Base-by-base conservation (phyloP, 2,888 invertebrate species). In the Heliconius aoede region DNA sequence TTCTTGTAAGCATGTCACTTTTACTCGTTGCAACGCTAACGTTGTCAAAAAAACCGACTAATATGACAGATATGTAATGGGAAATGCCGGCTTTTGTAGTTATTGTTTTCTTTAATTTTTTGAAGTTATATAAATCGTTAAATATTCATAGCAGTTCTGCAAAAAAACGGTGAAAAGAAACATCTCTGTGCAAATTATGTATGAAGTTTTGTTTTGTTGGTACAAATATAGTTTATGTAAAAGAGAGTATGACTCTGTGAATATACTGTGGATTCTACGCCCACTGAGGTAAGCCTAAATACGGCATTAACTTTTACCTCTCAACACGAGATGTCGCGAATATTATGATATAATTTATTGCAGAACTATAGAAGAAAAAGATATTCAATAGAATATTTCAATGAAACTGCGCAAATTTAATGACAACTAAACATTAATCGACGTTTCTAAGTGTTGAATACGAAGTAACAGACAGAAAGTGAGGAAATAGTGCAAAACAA, bases 11-110 rank as follows among this genome's bases (percentile, higher is more conserved):
- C 55, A 71, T 26, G 40, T 74, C 46, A 28, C 65, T 36, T 65
- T 30, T 58, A 36, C 36, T 24, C 24, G 36, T 32, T 46, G 68
- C 60, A 75, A 55, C 55, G 36, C 62, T 62, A 55, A 55, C 36
- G 51, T 51, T 75, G 75, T 71, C 75, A 62, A 67, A n/a, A 32
- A 64, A 64, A 18, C 55, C 28, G 69, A 69, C 75, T 46, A 26
- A 40, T 46, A 46, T 69, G 69, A 75, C 69, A 75, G 69, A 5
- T 21, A 58, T 71, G 58, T 58, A 58, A 58, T 55, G 32, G 58
- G 30, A 58, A 51, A 55, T 55, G 55, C n/a, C 55, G 55, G 55
- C 28, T 30, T 11, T 58, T 15, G 21, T 69, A 30, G 32, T 71
- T 55, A 55, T 71, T 71, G 32, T 58, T 71, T 71, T 58, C 32